A percentile compares a stretch with the other conserved stretches of the same genome.
Evolutionary conservation across 2,797 vertebrate species (phyloP).

Genomic region (Phalanger gymnotis): DNA sequence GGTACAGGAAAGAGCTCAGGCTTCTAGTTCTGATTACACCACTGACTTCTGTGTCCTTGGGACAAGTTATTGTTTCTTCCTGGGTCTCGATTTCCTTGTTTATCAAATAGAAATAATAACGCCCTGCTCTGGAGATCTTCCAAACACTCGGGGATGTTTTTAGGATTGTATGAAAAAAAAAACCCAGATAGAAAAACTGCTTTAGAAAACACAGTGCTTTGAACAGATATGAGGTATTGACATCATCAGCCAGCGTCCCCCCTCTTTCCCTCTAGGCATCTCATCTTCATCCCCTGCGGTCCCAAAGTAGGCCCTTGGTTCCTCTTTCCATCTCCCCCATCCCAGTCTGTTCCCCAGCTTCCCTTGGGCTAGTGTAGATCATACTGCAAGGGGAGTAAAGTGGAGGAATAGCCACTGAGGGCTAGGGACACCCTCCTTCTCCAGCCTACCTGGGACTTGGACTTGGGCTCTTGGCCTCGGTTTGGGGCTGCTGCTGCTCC

Average conservation of each 20-base stretch:
- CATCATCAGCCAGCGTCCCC: not conserved
- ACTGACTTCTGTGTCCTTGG: not conserved
- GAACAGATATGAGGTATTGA: not conserved
- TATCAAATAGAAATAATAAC: not conserved
- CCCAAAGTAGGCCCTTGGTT: not conserved
- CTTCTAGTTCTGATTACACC: not conserved
- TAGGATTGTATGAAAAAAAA: not conserved
- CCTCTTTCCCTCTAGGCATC: not conserved
- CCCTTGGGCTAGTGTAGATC: not conserved
- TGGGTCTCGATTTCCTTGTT: not conserved
- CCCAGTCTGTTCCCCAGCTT: not conserved
- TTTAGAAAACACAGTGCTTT: not conserved
- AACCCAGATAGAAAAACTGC: not conserved
- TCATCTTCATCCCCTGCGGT: not conserved
- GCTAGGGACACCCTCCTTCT: not conserved
- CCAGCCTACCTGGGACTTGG: conserved; percentile 71
- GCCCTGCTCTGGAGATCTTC: not conserved
- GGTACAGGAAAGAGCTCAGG: not conserved
- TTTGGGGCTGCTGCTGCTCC: conserved; percentile 41
- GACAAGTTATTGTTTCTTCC: not conserved
- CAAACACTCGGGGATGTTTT: not conserved
- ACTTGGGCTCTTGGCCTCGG: not conserved
- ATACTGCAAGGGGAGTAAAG: not conserved
- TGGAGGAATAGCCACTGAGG: not conserved
- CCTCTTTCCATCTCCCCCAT: not conserved